These are phyloP conservation scores for Drosophila cardini DNA, from an alignment of 1,140 invertebrate species.

Conservation along the genomic window DNA sequence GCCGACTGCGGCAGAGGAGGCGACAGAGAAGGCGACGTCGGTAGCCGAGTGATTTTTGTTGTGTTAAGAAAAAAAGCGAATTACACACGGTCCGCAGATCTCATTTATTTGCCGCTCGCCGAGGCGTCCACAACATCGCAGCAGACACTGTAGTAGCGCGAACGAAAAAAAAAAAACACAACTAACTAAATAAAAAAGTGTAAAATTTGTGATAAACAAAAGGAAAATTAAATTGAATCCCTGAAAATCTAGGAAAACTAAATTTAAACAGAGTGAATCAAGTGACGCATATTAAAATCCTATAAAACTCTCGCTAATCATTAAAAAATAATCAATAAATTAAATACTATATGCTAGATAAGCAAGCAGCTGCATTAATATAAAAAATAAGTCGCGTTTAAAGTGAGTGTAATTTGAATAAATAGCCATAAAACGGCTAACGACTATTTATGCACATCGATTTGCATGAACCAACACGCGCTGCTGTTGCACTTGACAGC, in stretches of 20 bases:
- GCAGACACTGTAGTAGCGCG: conserved; percentile 43
- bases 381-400: conserved; percentile 38
- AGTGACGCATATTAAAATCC: neutral
- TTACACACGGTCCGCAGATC: conserved; percentile 79
- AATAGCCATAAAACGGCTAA: conserved; percentile 44
- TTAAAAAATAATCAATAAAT: conserved; percentile 18
- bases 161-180: conserved; percentile 5
- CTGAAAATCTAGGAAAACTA: neutral
- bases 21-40: conserved; percentile 22
- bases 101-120: conserved; percentile 84
- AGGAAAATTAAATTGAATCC: conserved; percentile 1
- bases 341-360: conserved; percentile 29
- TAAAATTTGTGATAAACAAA: conserved; percentile 22
- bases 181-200: conserved; percentile 32
- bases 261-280: neutral
- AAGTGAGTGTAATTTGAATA: conserved; percentile 72
- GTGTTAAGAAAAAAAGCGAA: conserved; percentile 73
- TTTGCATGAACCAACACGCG: conserved; percentile 41
- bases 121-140: conserved; percentile 75
- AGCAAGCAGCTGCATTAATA: conserved; percentile 50
- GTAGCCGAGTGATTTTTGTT: conserved; percentile 69
- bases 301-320: conserved; percentile 36
- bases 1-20: neutral
- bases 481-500: conserved; percentile 56
- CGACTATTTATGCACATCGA: conserved; percentile 6